These are phyloP conservation scores for Eulemur albifrons DNA, from an alignment of 2,797 vertebrate genomes.

Conservation along the genomic window DNA sequence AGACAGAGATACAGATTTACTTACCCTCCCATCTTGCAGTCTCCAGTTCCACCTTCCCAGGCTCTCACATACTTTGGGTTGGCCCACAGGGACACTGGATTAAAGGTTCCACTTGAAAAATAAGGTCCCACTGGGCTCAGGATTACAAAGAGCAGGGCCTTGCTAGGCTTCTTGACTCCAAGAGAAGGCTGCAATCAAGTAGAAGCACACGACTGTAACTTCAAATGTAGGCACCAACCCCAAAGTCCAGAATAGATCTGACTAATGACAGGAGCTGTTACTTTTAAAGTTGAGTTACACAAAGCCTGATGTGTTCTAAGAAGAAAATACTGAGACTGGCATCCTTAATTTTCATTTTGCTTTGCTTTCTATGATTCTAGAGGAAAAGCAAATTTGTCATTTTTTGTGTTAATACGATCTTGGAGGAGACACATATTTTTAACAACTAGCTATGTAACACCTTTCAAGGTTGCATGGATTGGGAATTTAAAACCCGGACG, in stretches of 20 bases:
- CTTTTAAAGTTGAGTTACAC: not conserved
- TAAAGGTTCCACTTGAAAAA: slow-evolving; percentile 86
- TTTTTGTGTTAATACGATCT: not conserved
- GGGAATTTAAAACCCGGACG: not conserved
- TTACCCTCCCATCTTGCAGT: slow-evolving; percentile 95
- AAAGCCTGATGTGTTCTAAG: not conserved
- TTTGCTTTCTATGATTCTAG: not conserved
- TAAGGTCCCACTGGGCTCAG: slow-evolving; percentile 91
- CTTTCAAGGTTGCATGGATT: not conserved
- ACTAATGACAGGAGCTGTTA: not conserved
- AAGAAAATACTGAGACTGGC: not conserved
- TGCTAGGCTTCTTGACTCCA: slow-evolving; percentile 89
- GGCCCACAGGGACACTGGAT: slow-evolving; percentile 91
- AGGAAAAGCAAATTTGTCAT: not conserved
- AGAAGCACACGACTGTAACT: not conserved
- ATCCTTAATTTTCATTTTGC: not conserved
- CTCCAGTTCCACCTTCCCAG: slow-evolving; percentile 94
- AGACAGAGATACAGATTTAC: not conserved
- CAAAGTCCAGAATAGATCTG: not conserved
- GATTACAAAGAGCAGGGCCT: slow-evolving; percentile 92
- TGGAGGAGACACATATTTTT: not conserved
- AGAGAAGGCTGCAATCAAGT: slow-evolving; percentile 86
- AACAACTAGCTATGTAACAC: not conserved
- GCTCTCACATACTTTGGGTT: slow-evolving; percentile 92
- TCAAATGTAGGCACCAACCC: not conserved